Evolutionary conservation across 2,888 invertebrate genomes (phyloP).

Genomic region (Hyppa rectilinea): DNA sequence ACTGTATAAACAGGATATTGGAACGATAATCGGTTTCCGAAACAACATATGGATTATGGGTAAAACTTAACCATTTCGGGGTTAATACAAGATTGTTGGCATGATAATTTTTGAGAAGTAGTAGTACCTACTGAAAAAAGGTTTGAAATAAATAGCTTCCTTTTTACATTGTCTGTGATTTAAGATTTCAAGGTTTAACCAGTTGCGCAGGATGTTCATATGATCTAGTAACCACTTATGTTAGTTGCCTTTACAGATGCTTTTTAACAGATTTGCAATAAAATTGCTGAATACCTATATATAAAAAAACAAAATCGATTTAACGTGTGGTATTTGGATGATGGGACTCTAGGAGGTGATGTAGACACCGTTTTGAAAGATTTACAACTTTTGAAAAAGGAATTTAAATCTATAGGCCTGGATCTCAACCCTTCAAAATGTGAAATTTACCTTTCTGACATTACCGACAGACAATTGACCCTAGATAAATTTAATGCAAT

Average conservation of each 20-base stretch:
- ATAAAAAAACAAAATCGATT: no score
- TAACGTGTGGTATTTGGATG: no score
- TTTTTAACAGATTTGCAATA: not conserved
- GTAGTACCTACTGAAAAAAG: slow-evolving; percentile 52
- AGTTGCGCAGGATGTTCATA: slow-evolving; percentile 19
- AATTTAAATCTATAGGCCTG: no score
- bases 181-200: slow-evolving; percentile 39
- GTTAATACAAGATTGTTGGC: slow-evolving; percentile 54
- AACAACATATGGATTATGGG: slow-evolving; percentile 86
- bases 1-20: slow-evolving; percentile 87
- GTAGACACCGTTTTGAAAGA: no score
- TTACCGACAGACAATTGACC: no score
- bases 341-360: no score
- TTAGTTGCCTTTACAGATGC: no score
- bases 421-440: no score
- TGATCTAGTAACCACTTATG: not conserved
- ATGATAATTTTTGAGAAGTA: slow-evolving; percentile 57
- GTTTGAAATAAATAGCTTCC: slow-evolving; percentile 55
- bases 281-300: not conserved
- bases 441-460: no score
- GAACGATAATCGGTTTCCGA: slow-evolving; percentile 82
- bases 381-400: no score
- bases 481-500: no score
- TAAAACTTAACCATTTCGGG: slow-evolving; percentile 64
- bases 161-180: slow-evolving; percentile 48